Evolutionary conservation across 2,888 invertebrate genomes (phyloP), one percentile per base, ranked within the genome.

Genomic region (Apotomis capreana): DNA sequence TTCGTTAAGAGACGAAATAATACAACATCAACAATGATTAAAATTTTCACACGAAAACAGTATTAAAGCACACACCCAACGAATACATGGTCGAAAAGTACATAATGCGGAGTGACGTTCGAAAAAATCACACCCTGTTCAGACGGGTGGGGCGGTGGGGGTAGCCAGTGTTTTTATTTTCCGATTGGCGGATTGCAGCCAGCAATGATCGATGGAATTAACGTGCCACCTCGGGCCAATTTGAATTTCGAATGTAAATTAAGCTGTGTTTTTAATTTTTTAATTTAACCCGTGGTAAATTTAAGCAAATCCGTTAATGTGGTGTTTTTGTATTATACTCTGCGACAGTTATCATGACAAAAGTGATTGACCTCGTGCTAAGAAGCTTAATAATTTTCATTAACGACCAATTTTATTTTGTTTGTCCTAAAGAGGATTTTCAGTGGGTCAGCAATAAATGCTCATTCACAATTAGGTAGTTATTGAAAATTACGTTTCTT

Each of bases 191-290:
- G 92, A 91, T 91, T 92, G 92, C 92, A 92, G 85, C 87, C 85
- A 89, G 92, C 91, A 92, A 92, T 92, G 92, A 93, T 92, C 92
- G 92, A 92, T 93, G 90, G 91, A 89, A 92, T 92, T 91, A 92
- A 89, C 88, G 90, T 88, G 87, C 86, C 88, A 87, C 85, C 86
- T 82, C 85, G 85, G 77, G 81, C 78, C 80, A 81, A 84, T 87
- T 87, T 85, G 83, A 87, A 87, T 85, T 84, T 84, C 83, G 83
- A 83, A 82, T 74, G 65, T 68, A 69, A 74, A 75, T 57, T 65
- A 57, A 65, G 65, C 36, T 8, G 37, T 65, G n/a, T 58, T 58
- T 65, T 57, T 65, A 57, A 65, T 57, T 65, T 65, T 26, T 26
- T 15, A 55, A 64, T 63, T 54, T 63, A 57, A 57, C 57, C 46